These are phyloP conservation scores for Amphipyra tragopoginis DNA, from an alignment of 2,888 invertebrate species.

Conservation along the genomic window DNA sequence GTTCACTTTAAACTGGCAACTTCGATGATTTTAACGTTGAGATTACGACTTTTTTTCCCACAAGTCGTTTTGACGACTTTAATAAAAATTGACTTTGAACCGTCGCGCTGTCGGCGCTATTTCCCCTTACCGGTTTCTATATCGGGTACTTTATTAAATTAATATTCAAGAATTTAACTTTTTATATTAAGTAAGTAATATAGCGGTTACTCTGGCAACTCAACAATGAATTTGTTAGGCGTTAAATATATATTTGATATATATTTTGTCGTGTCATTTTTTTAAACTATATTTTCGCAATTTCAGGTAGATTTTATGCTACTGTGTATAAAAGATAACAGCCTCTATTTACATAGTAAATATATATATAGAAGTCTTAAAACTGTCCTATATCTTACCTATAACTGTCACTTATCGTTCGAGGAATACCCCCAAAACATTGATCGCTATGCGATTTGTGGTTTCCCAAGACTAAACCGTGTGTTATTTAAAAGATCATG, in stretches of 20 bases:
- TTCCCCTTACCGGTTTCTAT: constrained; percentile 43
- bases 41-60: constrained; percentile 55
- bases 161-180: constrained; percentile 46
- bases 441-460: too few species aligned
- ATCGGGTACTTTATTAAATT: constrained; percentile 52
- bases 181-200: constrained; percentile 39
- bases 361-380: too few species aligned
- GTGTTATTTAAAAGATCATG: too few species aligned
- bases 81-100: constrained; percentile 65
- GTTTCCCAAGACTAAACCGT: too few species aligned
- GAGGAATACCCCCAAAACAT: too few species aligned
- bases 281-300: too few species aligned
- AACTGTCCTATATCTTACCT: too few species aligned
- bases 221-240: constrained; percentile 4
- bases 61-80: constrained; percentile 58
- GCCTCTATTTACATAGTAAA: too few species aligned
- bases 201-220: constrained; percentile 31
- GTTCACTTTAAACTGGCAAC: constrained; percentile 53
- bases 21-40: constrained; percentile 59
- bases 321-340: too few species aligned
- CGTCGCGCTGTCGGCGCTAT: constrained; percentile 45
- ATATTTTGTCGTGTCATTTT: too few species aligned
- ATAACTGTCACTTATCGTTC: too few species aligned
- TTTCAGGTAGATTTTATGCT: too few species aligned
- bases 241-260: neutral